Base-by-base conservation (phyloP, 2,888 invertebrate genomes). In the Buathra laborator region DNA sequence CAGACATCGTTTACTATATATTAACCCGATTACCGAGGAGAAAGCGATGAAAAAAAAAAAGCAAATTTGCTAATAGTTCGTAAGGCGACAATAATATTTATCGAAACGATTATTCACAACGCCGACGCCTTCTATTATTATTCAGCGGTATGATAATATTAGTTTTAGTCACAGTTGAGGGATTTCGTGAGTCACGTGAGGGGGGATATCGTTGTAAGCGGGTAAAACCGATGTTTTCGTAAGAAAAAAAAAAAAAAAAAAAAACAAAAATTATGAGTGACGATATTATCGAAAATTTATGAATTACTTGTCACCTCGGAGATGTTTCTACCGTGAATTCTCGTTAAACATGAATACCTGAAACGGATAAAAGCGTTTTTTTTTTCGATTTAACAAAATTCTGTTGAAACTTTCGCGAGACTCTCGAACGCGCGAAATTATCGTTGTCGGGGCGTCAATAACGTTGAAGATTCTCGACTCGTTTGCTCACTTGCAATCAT, bases 321-420 rank as follows among this genome's bases (percentile, higher is more conserved):
- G 84, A 72, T 82, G 79, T 83, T 75, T 87, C 89, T 91, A 89
- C 86, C 90, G 85, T 87, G 87, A 89, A 79, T 86, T 91, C 91
- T 89, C 87, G 90, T 85, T 82, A 89, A 90, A 87, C 89, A 90
- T 82, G 87, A 87, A 89, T 89, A 91, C 92, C 92, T 92, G 91
- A 87, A 92, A 92, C 90, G 88, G 46, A 89, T 74, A 87, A 90
- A 88, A 79, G 70, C 80, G 24, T 71, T 83, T 56, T 29, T 59
- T 59, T 3, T 4, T 66, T 76, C 9, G 14, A 48, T 24, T n/a
- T 43, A 64, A 5, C 10, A n/a, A 16, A 37, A 43, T 62, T 44
- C 46, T 51, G 62, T 48, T 3, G 43, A 59, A 24, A 46, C n/a
- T 66, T 67, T 66, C 29, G n/a, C 16, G 43, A 29, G 19, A 16